phyloP scores from a whole-genome alignment of 2,888 invertebrate species.

The Stenurella melanura region DNA sequence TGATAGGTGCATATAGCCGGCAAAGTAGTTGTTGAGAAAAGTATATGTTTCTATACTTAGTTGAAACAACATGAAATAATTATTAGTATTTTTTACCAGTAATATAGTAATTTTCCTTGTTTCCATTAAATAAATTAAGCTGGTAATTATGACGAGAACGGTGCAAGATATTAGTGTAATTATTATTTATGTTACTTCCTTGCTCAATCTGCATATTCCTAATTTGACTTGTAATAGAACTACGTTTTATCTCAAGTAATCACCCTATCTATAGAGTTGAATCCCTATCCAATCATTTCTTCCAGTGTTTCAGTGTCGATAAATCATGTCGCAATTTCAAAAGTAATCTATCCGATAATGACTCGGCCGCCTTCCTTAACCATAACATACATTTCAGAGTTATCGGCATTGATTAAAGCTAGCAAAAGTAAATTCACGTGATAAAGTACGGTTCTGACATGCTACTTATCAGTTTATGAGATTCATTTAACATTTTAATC shows the following conservation, averaged over 20 bases:
- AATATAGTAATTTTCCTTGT: too few relatives aligned
- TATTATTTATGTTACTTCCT: too few relatives aligned
- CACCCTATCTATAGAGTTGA: neutral
- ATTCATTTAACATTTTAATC: neutral
- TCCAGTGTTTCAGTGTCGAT: neutral
- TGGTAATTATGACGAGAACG: too few relatives aligned
- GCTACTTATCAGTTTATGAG: neutral
- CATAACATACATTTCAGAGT: neutral
- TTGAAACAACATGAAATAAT: too few relatives aligned
- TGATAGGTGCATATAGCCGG: too few relatives aligned
- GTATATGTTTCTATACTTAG: too few relatives aligned
- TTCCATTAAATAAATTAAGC: too few relatives aligned
- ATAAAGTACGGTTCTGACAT: neutral
- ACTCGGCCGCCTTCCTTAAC: neutral
- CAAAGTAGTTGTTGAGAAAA: too few relatives aligned
- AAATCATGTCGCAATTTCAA: neutral
- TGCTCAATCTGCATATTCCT: neutral
- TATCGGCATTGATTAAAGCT: neutral
- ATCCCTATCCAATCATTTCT: neutral
- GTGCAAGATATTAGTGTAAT: too few relatives aligned
- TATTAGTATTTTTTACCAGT: too few relatives aligned
- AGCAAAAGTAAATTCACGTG: neutral
- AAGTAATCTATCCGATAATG: conserved; percentile 1
- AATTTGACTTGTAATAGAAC: neutral
- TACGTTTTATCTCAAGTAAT: neutral